A percentile compares a stretch with the other conserved stretches of the same genome.
Conservation (phyloP, 2,888 invertebrate genomes). For the Drosophila mulleri region DNA sequence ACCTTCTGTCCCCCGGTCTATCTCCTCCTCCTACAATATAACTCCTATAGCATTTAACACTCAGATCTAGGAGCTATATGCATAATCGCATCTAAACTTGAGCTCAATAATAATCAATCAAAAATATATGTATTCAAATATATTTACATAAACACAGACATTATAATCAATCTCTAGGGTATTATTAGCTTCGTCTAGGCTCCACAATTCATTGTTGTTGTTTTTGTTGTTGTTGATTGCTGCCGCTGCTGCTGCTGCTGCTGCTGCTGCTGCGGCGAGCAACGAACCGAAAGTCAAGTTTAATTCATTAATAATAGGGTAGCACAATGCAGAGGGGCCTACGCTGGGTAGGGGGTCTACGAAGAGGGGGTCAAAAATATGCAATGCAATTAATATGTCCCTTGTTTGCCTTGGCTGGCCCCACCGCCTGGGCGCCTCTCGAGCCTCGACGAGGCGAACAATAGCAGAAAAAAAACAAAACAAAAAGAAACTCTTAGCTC, state of each 20-base stretch:
- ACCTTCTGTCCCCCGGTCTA: too few species aligned
- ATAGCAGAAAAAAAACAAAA: conserved; percentile 19
- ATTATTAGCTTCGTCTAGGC: conserved; percentile 22
- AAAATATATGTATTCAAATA: neutral
- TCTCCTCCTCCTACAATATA: too few species aligned
- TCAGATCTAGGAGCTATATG: neutral
- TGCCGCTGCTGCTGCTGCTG: conserved; percentile 13
- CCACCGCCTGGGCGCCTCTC: neutral
- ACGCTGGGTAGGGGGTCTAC: neutral
- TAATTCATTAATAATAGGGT: conserved; percentile 79
- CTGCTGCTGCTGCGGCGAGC: conserved; percentile 45
- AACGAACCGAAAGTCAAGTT: conserved; percentile 84
- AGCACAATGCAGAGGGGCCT: conserved; percentile 32
- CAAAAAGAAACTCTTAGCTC: conserved; percentile 41
- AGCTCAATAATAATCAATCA: too few species aligned
- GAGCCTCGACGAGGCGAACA: conserved; percentile 55
- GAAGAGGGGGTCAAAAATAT: conserved; percentile 57
- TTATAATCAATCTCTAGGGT: conserved; percentile 23
- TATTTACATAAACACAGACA: neutral
- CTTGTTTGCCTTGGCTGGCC: conserved; percentile 43
- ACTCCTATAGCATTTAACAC: too few species aligned
- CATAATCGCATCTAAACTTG: too few species aligned
- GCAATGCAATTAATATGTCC: conserved; percentile 79
- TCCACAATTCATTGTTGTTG: conserved; percentile 4
- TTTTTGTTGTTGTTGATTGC: conserved; percentile 11